phyloP scores from a whole-genome alignment of 2,113 vertebrate species.

The Ramphastos sulfuratus region DNA sequence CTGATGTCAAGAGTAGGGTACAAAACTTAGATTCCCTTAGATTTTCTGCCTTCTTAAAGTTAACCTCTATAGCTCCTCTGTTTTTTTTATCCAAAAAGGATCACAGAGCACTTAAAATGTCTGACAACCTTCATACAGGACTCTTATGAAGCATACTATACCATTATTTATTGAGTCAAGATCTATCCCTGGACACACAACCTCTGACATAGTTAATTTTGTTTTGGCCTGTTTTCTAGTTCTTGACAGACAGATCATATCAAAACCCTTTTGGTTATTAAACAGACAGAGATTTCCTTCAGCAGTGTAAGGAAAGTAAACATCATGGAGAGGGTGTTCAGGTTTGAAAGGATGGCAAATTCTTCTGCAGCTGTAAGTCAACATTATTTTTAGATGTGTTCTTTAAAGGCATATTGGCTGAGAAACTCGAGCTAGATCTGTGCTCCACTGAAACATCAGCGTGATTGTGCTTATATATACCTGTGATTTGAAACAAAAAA shows the following conservation, averaged over 20 bases:
- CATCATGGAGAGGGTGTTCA: not conserved
- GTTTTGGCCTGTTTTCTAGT: not conserved
- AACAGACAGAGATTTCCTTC: conserved; percentile 24
- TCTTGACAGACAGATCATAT: not conserved
- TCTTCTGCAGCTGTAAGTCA: not conserved
- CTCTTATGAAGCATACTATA: not conserved
- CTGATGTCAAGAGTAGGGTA: not conserved
- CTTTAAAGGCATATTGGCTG: not conserved
- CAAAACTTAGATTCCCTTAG: not conserved
- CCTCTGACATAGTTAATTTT: not conserved
- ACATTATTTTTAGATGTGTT: not conserved
- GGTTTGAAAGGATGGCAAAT: not conserved
- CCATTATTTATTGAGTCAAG: not conserved
- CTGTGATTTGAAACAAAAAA: not conserved
- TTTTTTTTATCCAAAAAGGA: not conserved
- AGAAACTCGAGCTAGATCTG: not conserved
- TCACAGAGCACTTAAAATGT: not conserved
- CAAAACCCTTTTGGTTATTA: conserved; percentile 27
- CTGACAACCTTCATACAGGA: not conserved
- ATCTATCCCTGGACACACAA: not conserved
- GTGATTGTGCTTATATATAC: not conserved
- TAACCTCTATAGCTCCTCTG: not conserved
- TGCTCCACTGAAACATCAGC: not conserved
- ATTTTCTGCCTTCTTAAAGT: not conserved
- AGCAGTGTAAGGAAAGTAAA: conserved; percentile 27